Conservation (phyloP, 2,113 vertebrate species). For the Cottus gobio region DNA sequence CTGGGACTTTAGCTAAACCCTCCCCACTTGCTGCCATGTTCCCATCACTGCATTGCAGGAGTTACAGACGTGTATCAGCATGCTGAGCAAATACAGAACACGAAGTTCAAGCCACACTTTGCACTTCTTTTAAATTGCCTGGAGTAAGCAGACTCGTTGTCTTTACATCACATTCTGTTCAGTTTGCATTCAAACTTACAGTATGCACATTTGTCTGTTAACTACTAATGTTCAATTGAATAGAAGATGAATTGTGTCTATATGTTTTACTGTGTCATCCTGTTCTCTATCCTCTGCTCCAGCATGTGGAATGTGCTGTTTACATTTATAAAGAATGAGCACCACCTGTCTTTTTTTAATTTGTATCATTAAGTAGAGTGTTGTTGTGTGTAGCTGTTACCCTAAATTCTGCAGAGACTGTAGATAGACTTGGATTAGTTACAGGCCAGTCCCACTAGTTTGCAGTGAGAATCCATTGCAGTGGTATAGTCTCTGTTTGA, state of each 20-base stretch:
- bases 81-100: conserved; percentile 20
- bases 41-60: conserved; percentile 38
- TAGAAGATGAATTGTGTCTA: not conserved
- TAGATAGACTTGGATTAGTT: conserved; percentile 20
- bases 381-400: not conserved
- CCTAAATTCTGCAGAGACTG: conserved; percentile 3
- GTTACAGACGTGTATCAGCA: conserved; percentile 50
- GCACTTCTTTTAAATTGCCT: not conserved
- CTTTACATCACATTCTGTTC: not conserved
- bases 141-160: not conserved
- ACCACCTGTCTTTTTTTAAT: not conserved
- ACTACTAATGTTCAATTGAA: not conserved
- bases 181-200: not conserved
- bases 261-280: not conserved
- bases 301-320: conserved; percentile 15
- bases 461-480: conserved; percentile 31
- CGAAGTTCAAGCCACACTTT: conserved; percentile 1
- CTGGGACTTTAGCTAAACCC: conserved; percentile 25
- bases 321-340: not conserved
- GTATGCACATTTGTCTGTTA: not conserved
- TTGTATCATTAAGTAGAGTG: not conserved
- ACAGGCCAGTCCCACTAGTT: conserved; percentile 16
- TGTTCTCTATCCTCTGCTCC: not conserved
- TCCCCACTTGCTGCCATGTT: conserved; percentile 26
- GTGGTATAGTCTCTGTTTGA: conserved; percentile 35